These are phyloP conservation scores for Netelia virgata DNA, from an alignment of 2,888 invertebrate genomes.

Conservation along the genomic window DNA sequence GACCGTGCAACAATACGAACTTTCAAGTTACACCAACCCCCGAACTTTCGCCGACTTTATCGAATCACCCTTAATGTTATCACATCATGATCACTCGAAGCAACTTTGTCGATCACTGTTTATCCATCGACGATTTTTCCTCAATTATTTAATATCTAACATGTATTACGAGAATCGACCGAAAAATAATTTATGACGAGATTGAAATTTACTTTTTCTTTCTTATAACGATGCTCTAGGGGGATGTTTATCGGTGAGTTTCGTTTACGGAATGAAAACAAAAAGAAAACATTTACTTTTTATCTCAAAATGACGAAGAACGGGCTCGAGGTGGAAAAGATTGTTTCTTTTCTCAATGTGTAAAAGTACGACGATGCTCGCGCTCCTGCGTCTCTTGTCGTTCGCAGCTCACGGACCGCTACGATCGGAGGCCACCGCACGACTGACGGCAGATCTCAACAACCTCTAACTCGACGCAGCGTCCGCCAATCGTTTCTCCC, in stretches of 20 bases:
- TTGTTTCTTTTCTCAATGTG: conserved; percentile 2
- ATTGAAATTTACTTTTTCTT: too few species aligned
- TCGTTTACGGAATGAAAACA: too few species aligned
- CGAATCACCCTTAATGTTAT: conserved; percentile 5
- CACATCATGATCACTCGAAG: conserved; percentile 30
- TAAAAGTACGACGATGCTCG: conserved; percentile 62
- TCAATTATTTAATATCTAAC: background rate
- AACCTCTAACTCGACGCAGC: conserved; percentile 82
- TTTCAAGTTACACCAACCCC: conserved; percentile 21
- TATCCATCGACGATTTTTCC: conserved; percentile 2
- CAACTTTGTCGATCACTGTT: conserved; percentile 34
- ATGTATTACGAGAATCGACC: background rate
- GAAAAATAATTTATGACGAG: background rate
- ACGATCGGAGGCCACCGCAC: conserved; percentile 82
- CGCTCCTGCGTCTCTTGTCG: conserved; percentile 61
- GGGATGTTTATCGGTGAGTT: too few species aligned
- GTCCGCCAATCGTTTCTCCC: conserved; percentile 80
- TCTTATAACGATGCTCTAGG: too few species aligned
- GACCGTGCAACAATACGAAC: conserved; percentile 16
- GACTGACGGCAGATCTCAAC: conserved; percentile 82
- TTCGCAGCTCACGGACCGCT: conserved; percentile 72
- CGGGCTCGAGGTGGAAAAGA: too few species aligned
- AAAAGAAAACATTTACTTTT: too few species aligned
- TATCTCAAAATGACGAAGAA: too few species aligned
- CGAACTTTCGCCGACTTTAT: conserved; percentile 28